These are phyloP conservation scores for Heterocephalus glaber DNA, from an alignment of 2,113 vertebrate species.

Conservation along the genomic window DNA sequence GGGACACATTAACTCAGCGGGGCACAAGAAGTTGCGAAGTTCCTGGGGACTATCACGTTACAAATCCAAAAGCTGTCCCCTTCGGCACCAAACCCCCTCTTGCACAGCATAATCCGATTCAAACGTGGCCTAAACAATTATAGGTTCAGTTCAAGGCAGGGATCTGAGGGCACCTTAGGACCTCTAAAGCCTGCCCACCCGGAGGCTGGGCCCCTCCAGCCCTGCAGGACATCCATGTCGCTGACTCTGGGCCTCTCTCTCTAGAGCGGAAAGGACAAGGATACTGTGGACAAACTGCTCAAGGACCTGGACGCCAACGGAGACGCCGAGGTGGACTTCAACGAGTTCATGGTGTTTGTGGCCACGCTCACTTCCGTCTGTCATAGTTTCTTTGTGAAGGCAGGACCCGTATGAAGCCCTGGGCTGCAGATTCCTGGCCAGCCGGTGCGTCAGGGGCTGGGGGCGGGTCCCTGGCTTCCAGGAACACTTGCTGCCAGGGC, in stretches of 20 bases:
- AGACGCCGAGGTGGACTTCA: conserved; percentile 87
- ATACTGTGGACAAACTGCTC: conserved; percentile 77
- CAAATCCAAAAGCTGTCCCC: neutral
- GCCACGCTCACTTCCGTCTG: conserved; percentile 80
- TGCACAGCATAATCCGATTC: neutral
- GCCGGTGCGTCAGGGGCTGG: neutral
- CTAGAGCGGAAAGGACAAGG: conserved; percentile 81
- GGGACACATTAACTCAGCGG: neutral
- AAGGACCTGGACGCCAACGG: conserved; percentile 84
- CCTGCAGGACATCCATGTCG: rapidly evolving
- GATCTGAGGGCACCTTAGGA: neutral
- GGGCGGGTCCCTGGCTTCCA: neutral
- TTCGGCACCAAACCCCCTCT: too few relatives aligned
- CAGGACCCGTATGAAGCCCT: conserved; percentile 29
- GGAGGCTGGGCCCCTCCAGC: too few relatives aligned
- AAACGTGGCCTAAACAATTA: too few relatives aligned
- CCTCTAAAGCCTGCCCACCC: neutral
- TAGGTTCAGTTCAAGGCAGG: too few relatives aligned
- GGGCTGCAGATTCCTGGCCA: neutral
- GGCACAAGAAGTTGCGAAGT: rapidly evolving
- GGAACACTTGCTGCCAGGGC: neutral
- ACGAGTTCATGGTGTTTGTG: conserved; percentile 85
- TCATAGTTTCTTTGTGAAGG: conserved; percentile 79
- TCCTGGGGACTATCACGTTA: rapidly evolving
- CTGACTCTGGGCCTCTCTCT: neutral